A percentile compares a stretch with the other conserved stretches of the same genome.
These are phyloP conservation scores for Catharus fuscescens DNA, from an alignment of 2,113 vertebrate genomes.

Conservation along the genomic window DNA sequence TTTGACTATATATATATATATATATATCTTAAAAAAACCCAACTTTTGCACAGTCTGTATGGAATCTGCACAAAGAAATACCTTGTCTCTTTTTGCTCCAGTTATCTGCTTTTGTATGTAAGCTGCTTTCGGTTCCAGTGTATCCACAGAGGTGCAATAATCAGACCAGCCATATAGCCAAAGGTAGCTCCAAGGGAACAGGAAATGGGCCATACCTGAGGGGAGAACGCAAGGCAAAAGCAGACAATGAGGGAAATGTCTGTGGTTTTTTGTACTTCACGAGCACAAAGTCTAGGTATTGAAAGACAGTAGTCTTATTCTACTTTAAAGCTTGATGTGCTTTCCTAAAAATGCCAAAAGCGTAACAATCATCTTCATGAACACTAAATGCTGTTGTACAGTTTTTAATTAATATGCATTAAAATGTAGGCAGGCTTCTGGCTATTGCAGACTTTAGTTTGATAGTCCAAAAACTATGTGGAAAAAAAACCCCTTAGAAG, in stretches of 20 bases:
- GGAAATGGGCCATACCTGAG: conserved; percentile 95
- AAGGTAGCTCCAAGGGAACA: conserved; percentile 92
- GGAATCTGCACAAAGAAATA: conserved; percentile 75
- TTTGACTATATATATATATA: conserved; percentile 42
- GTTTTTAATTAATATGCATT: conserved; percentile 67
- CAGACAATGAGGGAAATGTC: conserved; percentile 29
- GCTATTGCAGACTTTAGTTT: conserved; percentile 60
- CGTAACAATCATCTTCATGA: conserved; percentile 64
- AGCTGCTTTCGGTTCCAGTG: conserved; percentile 94
- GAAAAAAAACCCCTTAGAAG: not conserved
- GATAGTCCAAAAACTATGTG: conserved; percentile 44
- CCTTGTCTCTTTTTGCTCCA: conserved; percentile 70
- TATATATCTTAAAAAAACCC: not conserved
- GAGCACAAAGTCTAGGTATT: conserved; percentile 74
- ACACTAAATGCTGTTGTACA: conserved; percentile 73
- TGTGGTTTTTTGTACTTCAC: conserved; percentile 30
- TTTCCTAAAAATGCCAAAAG: conserved; percentile 76
- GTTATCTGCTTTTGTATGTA: conserved; percentile 94
- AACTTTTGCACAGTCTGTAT: conserved; percentile 74
- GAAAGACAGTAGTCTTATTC: conserved; percentile 31
- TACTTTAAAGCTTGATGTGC: conserved; percentile 70
- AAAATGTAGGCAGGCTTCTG: conserved; percentile 70
- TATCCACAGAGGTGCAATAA: conserved; percentile 91
- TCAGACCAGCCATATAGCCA: conserved; percentile 88
- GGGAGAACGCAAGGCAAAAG: conserved; percentile 28